Evolutionary conservation across 1,140 invertebrate species (phyloP), one percentile per base, ranked within the genome.

Genomic region (Andrena cerasifolii): DNA sequence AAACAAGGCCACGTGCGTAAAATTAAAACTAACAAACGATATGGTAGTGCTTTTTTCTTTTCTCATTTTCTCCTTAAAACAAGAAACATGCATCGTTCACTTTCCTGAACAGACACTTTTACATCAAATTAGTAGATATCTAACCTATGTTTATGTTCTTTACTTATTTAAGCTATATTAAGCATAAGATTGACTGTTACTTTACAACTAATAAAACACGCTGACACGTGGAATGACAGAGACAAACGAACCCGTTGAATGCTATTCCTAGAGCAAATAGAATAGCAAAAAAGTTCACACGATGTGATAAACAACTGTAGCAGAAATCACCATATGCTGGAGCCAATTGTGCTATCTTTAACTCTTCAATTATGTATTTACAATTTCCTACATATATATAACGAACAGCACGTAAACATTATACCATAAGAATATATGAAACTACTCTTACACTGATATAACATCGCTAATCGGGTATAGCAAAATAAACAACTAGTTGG

Each of bases 211-310:
- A 28, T 53, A 18, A 28, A 26, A 40, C 18, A 68, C 18, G 51
- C 40, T 24, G 33, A 56, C 40, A 36, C 51, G 16, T 43, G 36
- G 26, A 43, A 56, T 5, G 24, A 56, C 24, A 28, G 33, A 26
- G 31, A 31, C 21, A 21, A 65, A 65, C 18, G 16, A 40, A 28
- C 26, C 53, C 21, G 31, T 26, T 16, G 2, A 21, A 45, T 14
- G 26, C 8, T n/a, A 8, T 61, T 26, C 7, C 36, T 47, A 18
- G 45, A 62, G 16, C n/a, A 14, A n/a, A 24, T 12, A 45, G 8
- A 62, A 24, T 36, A 72, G 68, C 28, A 49, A 14, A 61, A 49
- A 14, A 49, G 24, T 26, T 40, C 40, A 45, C 26, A 31, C 28
- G 21, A 26, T 14, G 16, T 8, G 21, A 0, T 36, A 36, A 72